phyloP scores from a whole-genome alignment of 2,888 invertebrate species.

The Creontiades dilutus region DNA sequence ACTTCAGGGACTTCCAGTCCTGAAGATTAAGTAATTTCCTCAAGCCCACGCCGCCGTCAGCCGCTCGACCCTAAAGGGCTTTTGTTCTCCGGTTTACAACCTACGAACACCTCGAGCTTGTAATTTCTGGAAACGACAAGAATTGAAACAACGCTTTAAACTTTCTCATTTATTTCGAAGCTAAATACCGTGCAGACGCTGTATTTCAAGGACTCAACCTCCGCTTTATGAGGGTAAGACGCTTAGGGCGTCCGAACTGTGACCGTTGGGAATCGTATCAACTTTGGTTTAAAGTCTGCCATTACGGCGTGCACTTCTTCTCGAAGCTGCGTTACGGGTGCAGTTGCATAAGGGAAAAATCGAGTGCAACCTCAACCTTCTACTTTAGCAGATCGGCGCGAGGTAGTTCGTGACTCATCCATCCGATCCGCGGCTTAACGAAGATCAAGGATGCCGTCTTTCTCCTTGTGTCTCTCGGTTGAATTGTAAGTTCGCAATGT shows the following conservation, averaged over 20 bases:
- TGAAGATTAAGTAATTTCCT: not conserved
- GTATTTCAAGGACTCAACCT: not conserved
- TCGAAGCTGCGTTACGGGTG: not conserved
- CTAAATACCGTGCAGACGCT: not conserved
- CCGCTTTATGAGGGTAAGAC: not conserved
- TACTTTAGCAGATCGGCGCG: not conserved
- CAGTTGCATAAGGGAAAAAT: not conserved
- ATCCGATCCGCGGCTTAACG: not conserved
- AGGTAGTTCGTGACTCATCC: constrained; percentile 24
- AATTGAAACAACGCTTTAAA: not conserved
- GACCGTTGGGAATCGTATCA: not conserved
- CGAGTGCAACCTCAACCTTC: constrained; percentile 29
- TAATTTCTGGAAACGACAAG: not conserved
- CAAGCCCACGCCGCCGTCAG: not conserved
- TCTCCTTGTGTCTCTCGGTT: too few relatives aligned
- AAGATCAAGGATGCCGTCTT: not conserved
- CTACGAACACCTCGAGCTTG: not conserved
- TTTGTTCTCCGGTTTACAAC: constrained; percentile 4
- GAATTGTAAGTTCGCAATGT: too few relatives aligned
- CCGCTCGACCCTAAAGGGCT: not conserved
- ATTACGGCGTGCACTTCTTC: not conserved
- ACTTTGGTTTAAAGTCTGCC: not conserved
- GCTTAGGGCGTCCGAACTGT: not conserved
- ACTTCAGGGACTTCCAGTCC: not conserved
- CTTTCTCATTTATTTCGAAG: constrained; percentile 21